Percentiles rank a stretch among this genome's conserved stretches.
These are phyloP conservation scores for Cecidostiba fungosa DNA, from an alignment of 2,888 invertebrate genomes.

Conservation along the genomic window DNA sequence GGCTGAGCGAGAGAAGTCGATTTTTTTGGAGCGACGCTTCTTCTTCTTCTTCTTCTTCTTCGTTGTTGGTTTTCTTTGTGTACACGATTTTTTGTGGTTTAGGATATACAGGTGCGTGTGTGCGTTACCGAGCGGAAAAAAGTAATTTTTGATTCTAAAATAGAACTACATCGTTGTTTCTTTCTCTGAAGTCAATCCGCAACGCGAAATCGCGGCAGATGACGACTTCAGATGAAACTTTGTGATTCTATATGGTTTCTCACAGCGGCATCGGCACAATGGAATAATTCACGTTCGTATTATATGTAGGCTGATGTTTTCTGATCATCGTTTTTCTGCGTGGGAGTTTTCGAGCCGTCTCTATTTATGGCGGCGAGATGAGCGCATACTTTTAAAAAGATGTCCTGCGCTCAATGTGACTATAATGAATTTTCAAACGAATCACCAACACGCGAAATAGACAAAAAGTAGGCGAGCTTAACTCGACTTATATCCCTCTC, in stretches of 20 bases:
- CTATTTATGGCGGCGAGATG: conserved; percentile 31
- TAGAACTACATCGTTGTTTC: background rate
- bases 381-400: conserved; percentile 6
- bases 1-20: background rate
- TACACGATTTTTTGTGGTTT: background rate
- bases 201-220: too few relatives aligned
- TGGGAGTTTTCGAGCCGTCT: conserved; percentile 8
- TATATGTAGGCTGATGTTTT: background rate
- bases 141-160: background rate
- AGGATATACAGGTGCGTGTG: background rate
- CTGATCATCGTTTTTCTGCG: conserved; percentile 17
- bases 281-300: background rate
- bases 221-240: too few relatives aligned
- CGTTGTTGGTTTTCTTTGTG: background rate
- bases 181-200: background rate
- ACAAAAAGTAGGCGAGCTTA: background rate
- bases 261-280: background rate
- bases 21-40: background rate
- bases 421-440: background rate
- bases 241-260: background rate
- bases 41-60: background rate
- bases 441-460: too few relatives aligned
- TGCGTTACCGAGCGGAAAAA: background rate
- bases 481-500: conserved; percentile 22
- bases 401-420: background rate